A percentile compares a stretch with the other conserved stretches of the same genome.
Evolutionary conservation across 2,797 vertebrate genomes (phyloP).

Genomic region (Syndactyla subalaris): DNA sequence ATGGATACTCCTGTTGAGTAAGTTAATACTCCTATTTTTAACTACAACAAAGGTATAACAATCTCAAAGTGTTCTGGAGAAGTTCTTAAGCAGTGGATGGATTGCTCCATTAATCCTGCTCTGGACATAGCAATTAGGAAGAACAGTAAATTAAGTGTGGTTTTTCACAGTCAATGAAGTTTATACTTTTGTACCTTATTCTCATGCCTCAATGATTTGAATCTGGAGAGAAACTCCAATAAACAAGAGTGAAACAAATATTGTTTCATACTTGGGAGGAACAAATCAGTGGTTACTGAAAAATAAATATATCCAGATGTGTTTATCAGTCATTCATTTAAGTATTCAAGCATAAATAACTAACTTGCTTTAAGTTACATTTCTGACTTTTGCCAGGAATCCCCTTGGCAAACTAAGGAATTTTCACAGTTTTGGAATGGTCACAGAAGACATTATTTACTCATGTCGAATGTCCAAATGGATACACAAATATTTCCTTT

Average conservation of each 20-base stretch:
- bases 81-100: not conserved
- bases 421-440: not conserved
- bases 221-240: not conserved
- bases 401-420: not conserved
- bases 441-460: not conserved
- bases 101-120: not conserved
- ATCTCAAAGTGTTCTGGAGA: not conserved
- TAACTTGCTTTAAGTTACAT: not conserved
- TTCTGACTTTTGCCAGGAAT: not conserved
- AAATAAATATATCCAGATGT: constrained; percentile 6
- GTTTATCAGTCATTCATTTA: not conserved
- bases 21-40: not conserved
- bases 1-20: not conserved
- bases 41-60: not conserved
- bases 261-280: not conserved
- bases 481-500: not conserved
- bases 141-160: not conserved
- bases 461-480: not conserved
- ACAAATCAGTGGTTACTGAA: not conserved
- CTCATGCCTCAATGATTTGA: not conserved
- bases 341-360: not conserved
- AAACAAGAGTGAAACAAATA: not conserved
- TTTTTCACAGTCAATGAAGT: not conserved
- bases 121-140: not conserved
- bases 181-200: not conserved